Percentiles rank a stretch among this genome's conserved stretches.
Evolutionary conservation across 2,888 invertebrate species (phyloP).

Genomic region (Dusona sp.): DNA sequence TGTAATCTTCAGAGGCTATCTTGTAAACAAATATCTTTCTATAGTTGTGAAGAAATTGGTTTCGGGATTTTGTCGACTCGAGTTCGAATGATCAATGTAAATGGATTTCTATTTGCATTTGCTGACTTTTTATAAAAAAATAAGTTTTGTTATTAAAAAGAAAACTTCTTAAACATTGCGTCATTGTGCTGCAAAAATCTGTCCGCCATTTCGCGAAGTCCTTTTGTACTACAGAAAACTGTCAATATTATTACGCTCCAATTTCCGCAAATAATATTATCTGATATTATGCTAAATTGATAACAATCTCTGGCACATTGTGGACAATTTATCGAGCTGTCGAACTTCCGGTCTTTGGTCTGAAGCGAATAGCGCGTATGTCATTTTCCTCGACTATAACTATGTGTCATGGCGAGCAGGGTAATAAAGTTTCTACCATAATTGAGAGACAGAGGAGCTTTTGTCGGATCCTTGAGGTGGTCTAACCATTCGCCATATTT

Average conservation of each 20-base stretch:
- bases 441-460: constrained; percentile 47
- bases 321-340: constrained; percentile 38
- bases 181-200: not conserved
- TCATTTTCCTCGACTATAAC: constrained; percentile 57
- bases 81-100: not conserved
- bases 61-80: not conserved
- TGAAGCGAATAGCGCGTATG: constrained; percentile 11
- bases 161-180: not conserved
- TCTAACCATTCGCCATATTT: constrained; percentile 54
- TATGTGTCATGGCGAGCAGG: constrained; percentile 74
- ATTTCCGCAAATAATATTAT: not conserved
- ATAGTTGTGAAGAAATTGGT: not conserved
- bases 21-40: not conserved
- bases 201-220: not conserved
- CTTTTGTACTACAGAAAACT: not conserved
- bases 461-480: constrained; percentile 38
- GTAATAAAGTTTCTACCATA: constrained; percentile 67
- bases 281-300: not conserved
- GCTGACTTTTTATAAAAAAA: not conserved
- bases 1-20: constrained; percentile 2
- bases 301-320: not conserved
- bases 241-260: not conserved
- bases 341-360: constrained; percentile 50
- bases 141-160: not conserved
- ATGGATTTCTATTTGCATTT: not conserved